phyloP scores from a whole-genome alignment of 2,797 vertebrate species.

The Carapus acus region DNA sequence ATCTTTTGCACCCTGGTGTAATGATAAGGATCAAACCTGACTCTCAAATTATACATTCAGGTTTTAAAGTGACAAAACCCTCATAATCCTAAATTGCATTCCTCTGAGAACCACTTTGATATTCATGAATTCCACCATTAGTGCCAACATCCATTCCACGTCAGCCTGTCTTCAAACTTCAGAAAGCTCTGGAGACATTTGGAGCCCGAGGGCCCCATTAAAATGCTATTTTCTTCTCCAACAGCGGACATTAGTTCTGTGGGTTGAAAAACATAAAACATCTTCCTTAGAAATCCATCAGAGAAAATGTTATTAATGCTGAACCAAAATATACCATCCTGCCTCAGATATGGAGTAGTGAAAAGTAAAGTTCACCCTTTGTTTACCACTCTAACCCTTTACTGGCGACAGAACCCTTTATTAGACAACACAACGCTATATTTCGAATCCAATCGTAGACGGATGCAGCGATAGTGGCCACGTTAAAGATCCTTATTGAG shows the following conservation, averaged over 20 bases:
- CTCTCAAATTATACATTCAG: constrained; percentile 14
- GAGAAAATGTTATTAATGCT: constrained; percentile 11
- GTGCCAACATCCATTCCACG: constrained; percentile 41
- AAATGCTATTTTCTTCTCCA: constrained; percentile 36
- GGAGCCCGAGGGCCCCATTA: constrained; percentile 40
- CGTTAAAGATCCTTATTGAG: too few species aligned
- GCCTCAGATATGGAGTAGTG: too few species aligned
- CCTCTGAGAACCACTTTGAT: constrained; percentile 32
- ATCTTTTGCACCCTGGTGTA: not conserved
- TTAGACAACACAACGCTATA: too few species aligned
- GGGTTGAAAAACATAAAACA: constrained; percentile 13
- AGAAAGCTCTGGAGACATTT: constrained; percentile 46
- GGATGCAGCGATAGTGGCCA: too few species aligned
- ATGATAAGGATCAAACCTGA: constrained; percentile 7
- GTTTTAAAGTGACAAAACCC: constrained; percentile 11
- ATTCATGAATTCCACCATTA: constrained; percentile 42
- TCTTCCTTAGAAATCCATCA: constrained; percentile 8
- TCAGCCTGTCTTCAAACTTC: constrained; percentile 45
- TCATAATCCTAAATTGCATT: constrained; percentile 16
- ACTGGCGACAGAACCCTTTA: too few species aligned
- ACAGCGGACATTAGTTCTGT: constrained; percentile 28
- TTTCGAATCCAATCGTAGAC: too few species aligned
- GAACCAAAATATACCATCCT: constrained; percentile 28
- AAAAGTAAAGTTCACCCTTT: not conserved
- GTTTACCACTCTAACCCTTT: too few species aligned